Evolutionary conservation across 2,113 vertebrate species (phyloP).

Genomic region (Drymodes brunneopygia): DNA sequence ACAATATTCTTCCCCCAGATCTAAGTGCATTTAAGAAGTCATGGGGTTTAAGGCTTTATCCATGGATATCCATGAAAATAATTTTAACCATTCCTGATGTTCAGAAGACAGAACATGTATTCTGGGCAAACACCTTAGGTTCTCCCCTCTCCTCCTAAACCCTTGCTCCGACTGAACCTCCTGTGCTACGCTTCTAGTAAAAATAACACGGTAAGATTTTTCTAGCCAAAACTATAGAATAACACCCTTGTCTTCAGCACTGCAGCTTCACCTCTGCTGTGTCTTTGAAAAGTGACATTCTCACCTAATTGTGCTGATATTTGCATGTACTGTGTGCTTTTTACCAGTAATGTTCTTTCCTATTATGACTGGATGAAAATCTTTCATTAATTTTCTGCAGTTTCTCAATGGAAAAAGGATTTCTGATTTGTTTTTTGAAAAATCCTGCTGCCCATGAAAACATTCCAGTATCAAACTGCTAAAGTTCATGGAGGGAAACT

Average conservation of each 20-base stretch:
- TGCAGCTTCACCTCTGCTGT: not conserved
- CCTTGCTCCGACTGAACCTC: not conserved
- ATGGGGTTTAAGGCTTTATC: not conserved
- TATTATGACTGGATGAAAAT: not conserved
- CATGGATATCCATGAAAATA: not conserved
- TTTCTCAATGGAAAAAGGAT: not conserved
- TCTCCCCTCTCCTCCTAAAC: not conserved
- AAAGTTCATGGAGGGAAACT: not conserved
- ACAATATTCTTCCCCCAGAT: not conserved
- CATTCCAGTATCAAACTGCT: not conserved
- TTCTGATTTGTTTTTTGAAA: not conserved
- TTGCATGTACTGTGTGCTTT: not conserved
- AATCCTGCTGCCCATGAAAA: not conserved
- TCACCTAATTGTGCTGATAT: not conserved
- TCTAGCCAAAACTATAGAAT: not conserved
- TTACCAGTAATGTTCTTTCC: not conserved
- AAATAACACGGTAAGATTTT: not conserved
- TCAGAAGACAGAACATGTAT: not conserved
- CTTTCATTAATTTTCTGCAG: rapidly evolving
- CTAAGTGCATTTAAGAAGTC: not conserved
- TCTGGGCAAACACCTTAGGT: not conserved
- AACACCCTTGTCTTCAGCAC: not conserved
- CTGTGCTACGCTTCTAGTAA: not conserved
- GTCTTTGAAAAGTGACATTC: not conserved
- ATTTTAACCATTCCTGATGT: not conserved